These are phyloP conservation scores for Labeo calbasu DNA, from an alignment of 2,797 vertebrate species.

Conservation along the genomic window DNA sequence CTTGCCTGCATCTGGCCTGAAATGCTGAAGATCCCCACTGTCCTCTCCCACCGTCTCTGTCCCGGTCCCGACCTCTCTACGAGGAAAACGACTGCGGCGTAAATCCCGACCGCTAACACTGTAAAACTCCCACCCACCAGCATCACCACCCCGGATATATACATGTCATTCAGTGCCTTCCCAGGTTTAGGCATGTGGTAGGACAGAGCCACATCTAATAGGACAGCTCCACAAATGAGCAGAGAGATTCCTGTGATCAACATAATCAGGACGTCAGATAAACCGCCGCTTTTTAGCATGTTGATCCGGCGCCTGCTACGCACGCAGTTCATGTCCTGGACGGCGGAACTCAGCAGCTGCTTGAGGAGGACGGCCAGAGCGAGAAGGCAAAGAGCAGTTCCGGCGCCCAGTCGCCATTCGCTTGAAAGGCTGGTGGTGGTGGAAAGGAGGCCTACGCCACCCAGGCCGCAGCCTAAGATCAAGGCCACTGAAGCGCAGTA, in stretches of 20 bases:
- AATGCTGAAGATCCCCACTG: slow-evolving; percentile 87
- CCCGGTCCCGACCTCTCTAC: slow-evolving; percentile 74
- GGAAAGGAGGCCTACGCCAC: slow-evolving; percentile 90
- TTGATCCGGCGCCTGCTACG: slow-evolving; percentile 87
- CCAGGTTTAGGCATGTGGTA: slow-evolving; percentile 82
- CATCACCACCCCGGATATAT: slow-evolving; percentile 88
- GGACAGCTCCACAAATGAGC: slow-evolving; percentile 86
- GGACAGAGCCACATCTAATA: slow-evolving; percentile 84
- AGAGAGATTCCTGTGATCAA: slow-evolving; percentile 85
- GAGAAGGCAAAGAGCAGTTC: slow-evolving; percentile 90
- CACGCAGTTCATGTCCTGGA: slow-evolving; percentile 99
- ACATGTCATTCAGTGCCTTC: slow-evolving; percentile 89
- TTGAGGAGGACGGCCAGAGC: slow-evolving; percentile 92
- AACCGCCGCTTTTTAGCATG: slow-evolving; percentile 90
- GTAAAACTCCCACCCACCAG: slow-evolving; percentile 82
- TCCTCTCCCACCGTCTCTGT: slow-evolving; percentile 70
- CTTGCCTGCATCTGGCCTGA: slow-evolving; percentile 83
- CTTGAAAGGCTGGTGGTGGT: slow-evolving; percentile 94
- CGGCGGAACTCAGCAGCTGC: slow-evolving; percentile 94
- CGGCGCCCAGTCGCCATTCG: slow-evolving; percentile 91
- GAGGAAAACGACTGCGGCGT: slow-evolving; percentile 69
- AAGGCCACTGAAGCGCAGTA: slow-evolving; percentile 87
- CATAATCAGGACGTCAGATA: slow-evolving; percentile 87
- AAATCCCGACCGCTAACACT: slow-evolving; percentile 77
- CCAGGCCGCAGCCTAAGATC: slow-evolving; percentile 89